Percentiles rank a stretch among this genome's conserved stretches.
These are phyloP conservation scores for Gari tellinella DNA, from an alignment of 2,888 invertebrate species.

Conservation along the genomic window DNA sequence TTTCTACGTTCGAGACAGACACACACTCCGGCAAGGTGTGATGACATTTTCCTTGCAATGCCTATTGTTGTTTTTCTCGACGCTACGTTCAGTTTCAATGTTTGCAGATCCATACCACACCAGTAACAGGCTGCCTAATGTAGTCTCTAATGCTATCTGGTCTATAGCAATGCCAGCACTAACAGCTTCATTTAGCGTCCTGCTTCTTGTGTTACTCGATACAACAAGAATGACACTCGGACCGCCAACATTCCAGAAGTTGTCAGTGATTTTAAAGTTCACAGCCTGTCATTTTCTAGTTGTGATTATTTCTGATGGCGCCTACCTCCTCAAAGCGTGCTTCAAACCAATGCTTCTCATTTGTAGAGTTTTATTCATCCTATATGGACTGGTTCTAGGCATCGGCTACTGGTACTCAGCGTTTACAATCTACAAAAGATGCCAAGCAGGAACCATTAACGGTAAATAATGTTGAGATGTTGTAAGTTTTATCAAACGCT, in stretches of 20 bases:
- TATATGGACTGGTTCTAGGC: conserved; percentile 65
- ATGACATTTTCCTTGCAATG: conserved; percentile 66
- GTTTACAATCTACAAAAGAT: conserved; percentile 60
- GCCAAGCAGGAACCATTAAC: conserved; percentile 44
- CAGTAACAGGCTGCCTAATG: conserved; percentile 23
- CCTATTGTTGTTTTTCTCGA: conserved; percentile 64
- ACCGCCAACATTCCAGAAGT: conserved; percentile 70
- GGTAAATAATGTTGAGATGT: no score
- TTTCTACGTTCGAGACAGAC: conserved; percentile 44
- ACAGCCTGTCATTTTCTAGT: conserved; percentile 65
- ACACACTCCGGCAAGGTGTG: conserved; percentile 41
- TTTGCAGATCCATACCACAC: conserved; percentile 70
- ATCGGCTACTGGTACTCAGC: conserved; percentile 70
- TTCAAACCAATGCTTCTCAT: conserved; percentile 66
- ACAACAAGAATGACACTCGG: conserved; percentile 74
- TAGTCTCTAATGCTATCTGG: conserved; percentile 63
- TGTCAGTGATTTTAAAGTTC: conserved; percentile 61
- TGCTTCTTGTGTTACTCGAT: conserved; percentile 73
- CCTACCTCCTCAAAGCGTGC: conserved; percentile 41
- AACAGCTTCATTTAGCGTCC: conserved; percentile 70
- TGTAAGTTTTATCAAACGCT: no score
- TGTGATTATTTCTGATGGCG: conserved; percentile 63
- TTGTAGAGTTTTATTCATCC: conserved; percentile 70
- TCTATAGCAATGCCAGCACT: conserved; percentile 69
- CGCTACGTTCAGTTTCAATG: conserved; percentile 56